Conservation (phyloP, 2,888 invertebrate genomes). For the Ommatoiulus sabulosus region DNA sequence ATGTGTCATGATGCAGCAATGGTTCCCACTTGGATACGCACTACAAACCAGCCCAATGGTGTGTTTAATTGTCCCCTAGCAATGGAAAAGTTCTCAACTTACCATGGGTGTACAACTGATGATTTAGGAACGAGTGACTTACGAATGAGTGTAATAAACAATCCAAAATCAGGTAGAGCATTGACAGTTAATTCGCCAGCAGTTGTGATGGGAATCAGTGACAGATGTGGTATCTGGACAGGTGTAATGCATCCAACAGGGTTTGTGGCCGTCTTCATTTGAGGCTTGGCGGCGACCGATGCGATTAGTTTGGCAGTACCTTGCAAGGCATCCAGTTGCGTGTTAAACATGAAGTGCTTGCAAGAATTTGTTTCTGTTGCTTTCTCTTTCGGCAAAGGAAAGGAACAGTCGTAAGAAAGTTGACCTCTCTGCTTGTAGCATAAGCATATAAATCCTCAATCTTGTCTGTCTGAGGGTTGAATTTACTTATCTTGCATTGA, state of each 20-base stretch:
- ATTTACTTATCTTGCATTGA: background rate
- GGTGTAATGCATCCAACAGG: background rate
- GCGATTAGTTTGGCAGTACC: background rate
- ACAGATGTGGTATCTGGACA: too few relatives aligned
- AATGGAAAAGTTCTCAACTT: background rate
- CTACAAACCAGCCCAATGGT: slow-evolving; percentile 48
- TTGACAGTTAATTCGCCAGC: background rate
- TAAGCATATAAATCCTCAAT: too few relatives aligned
- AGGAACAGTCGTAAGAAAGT: too few relatives aligned
- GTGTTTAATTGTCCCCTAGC: background rate
- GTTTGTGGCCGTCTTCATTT: background rate
- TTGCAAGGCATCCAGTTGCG: background rate
- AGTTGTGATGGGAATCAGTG: too few relatives aligned
- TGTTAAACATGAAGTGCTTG: background rate
- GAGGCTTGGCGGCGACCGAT: background rate
- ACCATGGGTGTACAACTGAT: background rate
- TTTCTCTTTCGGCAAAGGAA: background rate
- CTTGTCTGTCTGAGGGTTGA: background rate
- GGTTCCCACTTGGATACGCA: background rate
- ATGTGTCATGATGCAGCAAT: slow-evolving; percentile 49
- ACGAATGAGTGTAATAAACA: background rate
- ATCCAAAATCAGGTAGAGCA: slow-evolving; percentile 27
- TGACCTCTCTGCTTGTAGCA: too few relatives aligned
- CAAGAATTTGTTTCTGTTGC: background rate
- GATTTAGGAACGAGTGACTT: background rate